Evolutionary conservation across 2,797 vertebrate genomes (phyloP).

Genomic region (Anguilla marmorata): DNA sequence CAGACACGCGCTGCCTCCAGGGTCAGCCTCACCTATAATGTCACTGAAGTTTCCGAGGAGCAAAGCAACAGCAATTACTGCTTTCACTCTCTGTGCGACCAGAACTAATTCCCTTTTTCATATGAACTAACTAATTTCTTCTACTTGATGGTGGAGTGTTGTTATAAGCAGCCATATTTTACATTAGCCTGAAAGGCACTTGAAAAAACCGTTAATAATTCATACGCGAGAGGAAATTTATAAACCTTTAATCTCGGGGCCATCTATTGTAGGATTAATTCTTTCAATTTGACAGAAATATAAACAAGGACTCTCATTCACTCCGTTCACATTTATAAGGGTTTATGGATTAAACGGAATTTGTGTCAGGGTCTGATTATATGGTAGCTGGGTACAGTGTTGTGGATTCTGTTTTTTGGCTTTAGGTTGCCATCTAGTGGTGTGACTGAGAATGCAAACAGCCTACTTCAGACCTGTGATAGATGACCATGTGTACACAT

Average conservation of each 20-base stretch:
- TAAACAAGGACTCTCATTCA: neutral
- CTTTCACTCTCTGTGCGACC: neutral
- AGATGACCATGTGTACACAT: neutral
- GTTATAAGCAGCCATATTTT: neutral
- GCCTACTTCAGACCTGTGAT: neutral
- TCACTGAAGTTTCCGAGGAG: slow-evolving; percentile 76
- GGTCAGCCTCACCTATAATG: slow-evolving; percentile 88
- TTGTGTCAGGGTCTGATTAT: neutral
- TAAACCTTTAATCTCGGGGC: neutral
- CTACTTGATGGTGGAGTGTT: neutral
- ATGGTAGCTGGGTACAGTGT: neutral
- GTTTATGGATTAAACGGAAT: neutral
- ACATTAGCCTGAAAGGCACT: neutral
- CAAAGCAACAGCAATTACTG: slow-evolving; percentile 74
- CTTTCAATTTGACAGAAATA: neutral
- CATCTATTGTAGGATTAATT: neutral
- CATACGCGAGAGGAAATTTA: neutral
- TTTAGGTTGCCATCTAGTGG: neutral
- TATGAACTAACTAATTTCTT: neutral
- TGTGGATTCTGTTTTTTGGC: neutral
- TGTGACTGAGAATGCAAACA: neutral
- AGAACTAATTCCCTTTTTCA: neutral
- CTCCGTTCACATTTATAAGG: neutral
- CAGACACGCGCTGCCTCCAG: slow-evolving; percentile 90
- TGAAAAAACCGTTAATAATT: neutral